These are phyloP conservation scores for Megaustenia siamemsis DNA, from an alignment of 2,888 invertebrate genomes.

Conservation along the genomic window DNA sequence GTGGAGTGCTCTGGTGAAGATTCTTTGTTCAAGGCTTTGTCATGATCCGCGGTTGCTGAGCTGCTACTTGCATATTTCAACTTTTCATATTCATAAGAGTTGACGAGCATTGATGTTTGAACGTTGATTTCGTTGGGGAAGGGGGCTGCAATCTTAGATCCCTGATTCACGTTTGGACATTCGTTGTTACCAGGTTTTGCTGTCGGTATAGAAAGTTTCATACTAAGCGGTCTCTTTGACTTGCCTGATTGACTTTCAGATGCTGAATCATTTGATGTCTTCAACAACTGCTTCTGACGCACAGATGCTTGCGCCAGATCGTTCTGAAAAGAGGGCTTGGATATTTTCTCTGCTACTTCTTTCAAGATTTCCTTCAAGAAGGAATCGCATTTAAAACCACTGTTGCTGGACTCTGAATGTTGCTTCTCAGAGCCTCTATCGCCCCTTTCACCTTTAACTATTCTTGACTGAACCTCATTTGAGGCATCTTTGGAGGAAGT, in stretches of 20 bases:
- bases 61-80: neutral
- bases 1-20: neutral
- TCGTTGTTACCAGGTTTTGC: neutral
- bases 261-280: neutral
- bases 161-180: neutral
- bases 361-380: constrained; percentile 17
- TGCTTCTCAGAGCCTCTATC: neutral
- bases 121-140: too few species aligned
- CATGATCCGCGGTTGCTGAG: neutral
- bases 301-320: too few species aligned
- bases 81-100: neutral
- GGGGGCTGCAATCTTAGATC: neutral
- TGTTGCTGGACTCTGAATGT: neutral
- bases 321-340: neutral
- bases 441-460: neutral
- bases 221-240: too few species aligned
- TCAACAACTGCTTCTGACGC: neutral
- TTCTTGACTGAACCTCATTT: neutral
- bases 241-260: neutral
- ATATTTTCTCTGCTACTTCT: neutral
- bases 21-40: neutral
- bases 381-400: neutral
- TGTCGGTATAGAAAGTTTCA: too few species aligned
- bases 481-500: neutral
- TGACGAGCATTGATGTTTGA: neutral